These are phyloP conservation scores for Bufo gargarizans DNA, from an alignment of 2,113 vertebrate genomes.

Conservation along the genomic window DNA sequence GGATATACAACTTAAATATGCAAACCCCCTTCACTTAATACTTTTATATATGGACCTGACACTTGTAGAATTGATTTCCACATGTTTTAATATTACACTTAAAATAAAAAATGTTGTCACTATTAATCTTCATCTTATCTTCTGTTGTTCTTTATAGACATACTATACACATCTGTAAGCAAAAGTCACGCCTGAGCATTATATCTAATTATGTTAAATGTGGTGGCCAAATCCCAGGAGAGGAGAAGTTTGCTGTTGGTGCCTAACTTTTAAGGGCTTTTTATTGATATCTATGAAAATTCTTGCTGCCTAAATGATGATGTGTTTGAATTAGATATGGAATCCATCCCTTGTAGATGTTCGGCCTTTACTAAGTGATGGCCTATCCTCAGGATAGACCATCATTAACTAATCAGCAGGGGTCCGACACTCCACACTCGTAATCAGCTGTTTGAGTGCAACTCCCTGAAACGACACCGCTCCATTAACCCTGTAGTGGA, in stretches of 20 bases:
- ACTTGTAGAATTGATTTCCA: slow-evolving; percentile 54
- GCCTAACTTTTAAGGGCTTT: background rate
- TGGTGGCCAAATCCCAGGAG: background rate
- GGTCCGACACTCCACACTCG: no score
- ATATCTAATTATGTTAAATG: background rate
- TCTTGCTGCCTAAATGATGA: background rate
- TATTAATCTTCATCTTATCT: slow-evolving; percentile 33
- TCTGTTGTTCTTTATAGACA: slow-evolving; percentile 24
- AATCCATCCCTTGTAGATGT: background rate
- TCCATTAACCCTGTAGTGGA: no score
- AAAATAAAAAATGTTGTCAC: slow-evolving; percentile 64
- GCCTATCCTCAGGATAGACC: no score
- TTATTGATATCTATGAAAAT: background rate
- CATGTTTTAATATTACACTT: slow-evolving; percentile 66
- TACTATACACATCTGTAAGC: background rate
- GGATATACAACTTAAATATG: slow-evolving; percentile 56
- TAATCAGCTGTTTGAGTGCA: no score
- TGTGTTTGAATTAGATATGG: background rate
- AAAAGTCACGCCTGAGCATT: background rate
- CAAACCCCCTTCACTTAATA: slow-evolving; percentile 61
- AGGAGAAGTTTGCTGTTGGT: background rate
- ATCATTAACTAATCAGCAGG: no score
- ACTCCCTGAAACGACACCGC: no score
- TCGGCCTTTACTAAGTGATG: no score
- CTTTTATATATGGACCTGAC: slow-evolving; percentile 63